Conservation (phyloP, 2,113 vertebrate species). For the Raja brachyura region DNA sequence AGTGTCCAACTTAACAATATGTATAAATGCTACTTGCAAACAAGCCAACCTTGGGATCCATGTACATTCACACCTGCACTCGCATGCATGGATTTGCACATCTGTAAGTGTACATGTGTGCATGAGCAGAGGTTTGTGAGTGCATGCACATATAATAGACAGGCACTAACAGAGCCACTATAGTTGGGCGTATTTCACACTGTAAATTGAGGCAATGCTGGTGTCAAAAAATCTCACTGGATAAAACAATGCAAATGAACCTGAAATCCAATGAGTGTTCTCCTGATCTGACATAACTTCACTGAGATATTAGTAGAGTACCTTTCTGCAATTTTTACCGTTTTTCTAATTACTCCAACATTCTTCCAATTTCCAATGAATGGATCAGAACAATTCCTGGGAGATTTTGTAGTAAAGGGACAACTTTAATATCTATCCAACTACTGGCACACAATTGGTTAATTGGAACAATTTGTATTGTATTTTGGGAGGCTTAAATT, state of each 20-base stretch:
- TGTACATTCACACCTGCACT: neutral
- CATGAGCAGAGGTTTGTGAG: neutral
- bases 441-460: neutral
- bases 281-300: neutral
- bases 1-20: neutral
- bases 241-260: neutral
- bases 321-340: no score
- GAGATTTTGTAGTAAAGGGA: neutral
- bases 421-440: neutral
- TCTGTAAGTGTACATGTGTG: neutral
- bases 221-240: neutral
- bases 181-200: no score
- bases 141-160: no score
- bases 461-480: neutral
- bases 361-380: neutral
- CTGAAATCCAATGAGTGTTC: neutral
- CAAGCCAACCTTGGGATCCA: neutral
- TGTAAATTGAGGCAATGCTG: no score
- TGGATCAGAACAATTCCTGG: neutral
- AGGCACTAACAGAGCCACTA: no score
- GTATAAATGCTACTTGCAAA: no score
- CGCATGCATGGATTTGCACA: no score
- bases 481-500: constrained; percentile 7
- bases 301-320: neutral
- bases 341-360: neutral